Base-by-base conservation (phyloP, 2,113 vertebrate species). In the Stigmatopora argus region DNA sequence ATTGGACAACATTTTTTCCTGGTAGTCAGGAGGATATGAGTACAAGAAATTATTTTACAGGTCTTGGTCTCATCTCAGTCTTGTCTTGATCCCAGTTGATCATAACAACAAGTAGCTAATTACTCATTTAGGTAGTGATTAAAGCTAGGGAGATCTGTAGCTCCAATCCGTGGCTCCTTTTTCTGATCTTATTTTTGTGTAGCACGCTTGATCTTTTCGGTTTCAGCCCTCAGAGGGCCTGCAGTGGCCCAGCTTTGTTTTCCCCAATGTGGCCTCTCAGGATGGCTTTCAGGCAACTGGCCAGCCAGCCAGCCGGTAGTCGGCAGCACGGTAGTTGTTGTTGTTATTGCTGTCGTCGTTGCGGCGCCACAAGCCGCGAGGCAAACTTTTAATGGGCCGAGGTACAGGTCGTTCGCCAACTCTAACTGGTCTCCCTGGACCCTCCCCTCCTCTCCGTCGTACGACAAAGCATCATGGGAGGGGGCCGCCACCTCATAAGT, bases 371-470 rank as follows among this genome's bases (percentile, higher is more conserved):
- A 45, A 61, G 59, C 59, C 14, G 59, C 19, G 41, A 23, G 19
- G 53, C 53, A 61, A 61, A 61, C 59, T 61, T 61, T 61, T 61
- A 61, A 61, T 61, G 41, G 58, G 59, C 59, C 59, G 59, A 61
- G 59, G 59, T 45, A 23, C 11, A 19, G 35, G 59, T 46, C 41
- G 41, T 38, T 61, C 17, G 59, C n/a, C 14, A 19, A 41, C 59
- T 8, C 59, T 61, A 61, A 61, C 59, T 61, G 59, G 19, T 61
- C 59, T 45, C 59, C 13, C 41, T 2, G 59, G 59, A 45, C 59
- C 59, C 38, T 23, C 41, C 41, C 59, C 21, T 8, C 15, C 15
- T 11, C 34, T 10, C 59, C n/a, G 5, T 23, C 13, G 53, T 38
- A 19, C 59, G 21, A 18, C 59, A 61, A 45, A 26, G 59, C 59